Percentiles rank a stretch among this genome's conserved stretches.
Conservation (phyloP, 2,888 invertebrate species). For the Mycalesis mineus region DNA sequence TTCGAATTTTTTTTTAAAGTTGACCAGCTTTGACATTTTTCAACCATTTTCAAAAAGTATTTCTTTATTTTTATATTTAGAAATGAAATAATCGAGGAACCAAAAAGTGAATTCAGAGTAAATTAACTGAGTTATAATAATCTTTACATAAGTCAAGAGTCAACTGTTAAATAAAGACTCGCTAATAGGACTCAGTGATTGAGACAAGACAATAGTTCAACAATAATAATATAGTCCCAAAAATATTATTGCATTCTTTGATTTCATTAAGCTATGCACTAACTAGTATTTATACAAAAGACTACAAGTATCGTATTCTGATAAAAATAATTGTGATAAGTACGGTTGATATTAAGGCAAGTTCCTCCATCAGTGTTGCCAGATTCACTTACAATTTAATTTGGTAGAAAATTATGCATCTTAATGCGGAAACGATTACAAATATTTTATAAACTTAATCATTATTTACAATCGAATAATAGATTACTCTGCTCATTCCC, state of each 20-base stretch:
- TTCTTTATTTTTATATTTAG: no score
- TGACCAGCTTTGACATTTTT: constrained; percentile 43
- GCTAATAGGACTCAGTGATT: not conserved
- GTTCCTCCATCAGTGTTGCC: constrained; percentile 28
- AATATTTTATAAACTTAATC: no score
- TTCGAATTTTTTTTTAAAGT: not conserved
- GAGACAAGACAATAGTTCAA: constrained; percentile 30
- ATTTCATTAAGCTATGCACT: constrained; percentile 21
- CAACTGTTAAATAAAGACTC: no score
- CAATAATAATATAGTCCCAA: constrained; percentile 39
- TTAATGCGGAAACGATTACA: no score
- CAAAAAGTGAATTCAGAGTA: no score
- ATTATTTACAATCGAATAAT: no score
- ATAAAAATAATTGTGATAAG: constrained; percentile 41
- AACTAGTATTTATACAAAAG: constrained; percentile 7
- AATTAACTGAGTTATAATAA: no score
- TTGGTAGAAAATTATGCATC: not conserved
- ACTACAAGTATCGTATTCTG: constrained; percentile 14
- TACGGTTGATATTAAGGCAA: constrained; percentile 39
- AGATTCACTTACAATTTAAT: not conserved
- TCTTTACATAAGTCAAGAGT: no score
- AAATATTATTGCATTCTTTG: constrained; percentile 39
- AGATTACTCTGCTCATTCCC: no score
- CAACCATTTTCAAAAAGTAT: no score
- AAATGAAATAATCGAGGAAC: no score